Base-by-base conservation (phyloP, 2,797 vertebrate species). In the Rhinoraja longicauda region DNA sequence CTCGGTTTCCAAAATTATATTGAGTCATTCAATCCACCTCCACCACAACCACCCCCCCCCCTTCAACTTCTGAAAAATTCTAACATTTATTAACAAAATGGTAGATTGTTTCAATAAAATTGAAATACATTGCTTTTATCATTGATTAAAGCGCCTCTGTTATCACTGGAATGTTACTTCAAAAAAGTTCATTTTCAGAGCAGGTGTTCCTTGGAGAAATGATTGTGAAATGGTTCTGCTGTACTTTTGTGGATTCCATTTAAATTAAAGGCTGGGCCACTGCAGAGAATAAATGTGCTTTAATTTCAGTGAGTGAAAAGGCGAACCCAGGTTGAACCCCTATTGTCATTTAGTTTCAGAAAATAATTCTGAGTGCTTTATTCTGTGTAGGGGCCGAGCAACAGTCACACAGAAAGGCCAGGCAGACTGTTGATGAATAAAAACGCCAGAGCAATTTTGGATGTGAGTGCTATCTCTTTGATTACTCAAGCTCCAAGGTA, bases 381-480 rank as follows among this genome's bases (percentile, higher is more conserved):
- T 94, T 95, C 93, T 93, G 94, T 93, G 13, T 90, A 77, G 93
- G 94, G 94, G 94, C 93, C 93, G 94, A 93, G 93, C 93, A 77
- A 82, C 72, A 95, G 90, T 94, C 94, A 94, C 88, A 93, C 91
- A 93, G 94, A 93, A 95, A 95, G 94, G 70, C 67, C 57, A 70
- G 90, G n/a, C 90, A 92, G 94, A 95, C 94, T 95, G 94, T 95
- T 96, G 95, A 96, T 96, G 96, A 96, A 96, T 96, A 95, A 96
- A 96, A 95, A 94, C 94, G 94, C 62, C 73, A 73, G 93, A 93
- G 95, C 96, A 94, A 96, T 97, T 96, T 96, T 95, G 95, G 95
- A 96, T 95, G 95, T 95, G 95, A 94, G 95, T 96, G 96, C 97
- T 96, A 95, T 97, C 96, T 97, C 81, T 96, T 94, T 97, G 97